Evolutionary conservation across 2,888 invertebrate species (phyloP).

Genomic region (Stomorhina lunata): DNA sequence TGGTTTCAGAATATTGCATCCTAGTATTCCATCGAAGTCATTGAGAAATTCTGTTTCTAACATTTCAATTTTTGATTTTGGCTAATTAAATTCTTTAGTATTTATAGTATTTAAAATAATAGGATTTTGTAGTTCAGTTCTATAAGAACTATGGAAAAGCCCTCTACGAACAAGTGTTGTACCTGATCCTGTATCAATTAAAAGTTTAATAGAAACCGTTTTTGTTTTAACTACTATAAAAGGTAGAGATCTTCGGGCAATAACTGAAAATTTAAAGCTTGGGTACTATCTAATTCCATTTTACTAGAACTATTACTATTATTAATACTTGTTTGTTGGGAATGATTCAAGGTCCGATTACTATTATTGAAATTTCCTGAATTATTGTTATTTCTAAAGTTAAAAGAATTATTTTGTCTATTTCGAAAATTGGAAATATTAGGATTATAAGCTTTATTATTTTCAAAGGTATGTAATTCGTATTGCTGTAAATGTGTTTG

Average conservation of each 20-base stretch:
- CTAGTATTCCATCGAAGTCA: slow-evolving; percentile 50
- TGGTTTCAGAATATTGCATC: slow-evolving; percentile 42
- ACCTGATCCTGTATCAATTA: slow-evolving; percentile 31
- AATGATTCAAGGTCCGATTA: no score
- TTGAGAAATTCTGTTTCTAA: slow-evolving; percentile 22
- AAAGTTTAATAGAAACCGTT: slow-evolving; percentile 26
- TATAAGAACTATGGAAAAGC: slow-evolving; percentile 15
- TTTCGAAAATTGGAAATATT: no score
- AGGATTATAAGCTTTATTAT: no score
- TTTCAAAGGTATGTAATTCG: no score
- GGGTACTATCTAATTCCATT: slow-evolving; percentile 29
- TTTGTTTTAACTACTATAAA: slow-evolving; percentile 34
- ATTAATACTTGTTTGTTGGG: no score
- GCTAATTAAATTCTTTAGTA: slow-evolving; percentile 17
- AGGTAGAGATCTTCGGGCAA: slow-evolving; percentile 25
- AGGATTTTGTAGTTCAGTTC: neutral
- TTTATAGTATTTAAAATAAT: slow-evolving; percentile 35
- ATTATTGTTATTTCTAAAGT: no score
- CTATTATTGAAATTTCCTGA: no score
- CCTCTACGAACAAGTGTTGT: slow-evolving; percentile 31
- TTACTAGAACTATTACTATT: no score
- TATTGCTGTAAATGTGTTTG: no score
- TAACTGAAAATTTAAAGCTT: slow-evolving; percentile 34
- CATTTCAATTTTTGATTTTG: slow-evolving; percentile 10
- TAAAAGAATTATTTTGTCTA: no score